Evolutionary conservation across 1,140 invertebrate species (phyloP), one percentile per base, ranked within the genome.

Genomic region (Luehdorfia chinensis): DNA sequence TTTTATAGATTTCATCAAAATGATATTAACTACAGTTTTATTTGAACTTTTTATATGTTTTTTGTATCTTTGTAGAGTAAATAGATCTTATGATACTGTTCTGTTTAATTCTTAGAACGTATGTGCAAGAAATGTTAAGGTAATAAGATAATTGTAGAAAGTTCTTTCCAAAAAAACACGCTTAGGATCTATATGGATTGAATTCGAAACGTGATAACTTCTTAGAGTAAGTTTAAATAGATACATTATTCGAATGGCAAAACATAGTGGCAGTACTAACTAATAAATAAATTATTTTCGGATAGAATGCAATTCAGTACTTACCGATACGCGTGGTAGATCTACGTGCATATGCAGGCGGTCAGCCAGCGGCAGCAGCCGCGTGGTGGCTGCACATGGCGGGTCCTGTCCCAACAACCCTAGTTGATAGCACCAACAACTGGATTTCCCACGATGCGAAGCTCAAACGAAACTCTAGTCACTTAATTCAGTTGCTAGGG

Each of bases 341-440:
- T 27, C 41, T 47, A 47, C 31, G 46, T 50, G 45, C 49, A 56
- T 54, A 53, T 49, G 57, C 34, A 49, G 57, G 43, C 41, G 56
- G 64, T 75, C 65, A 83, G 41, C 78, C 78, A 53, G 70, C 75
- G 50, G 69, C 63, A 37, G 63, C 59, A 48, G 71, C 59, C 47
- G 62, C 68, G 36, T 66, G 59, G 51, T 70, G 63, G 56, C 59
- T 65, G 56, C 63, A 65, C 75, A 83, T 83, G 61, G 43, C 53
- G 50, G 28, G 13, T 32, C 15, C 31, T 55, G 34, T 47, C 52
- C 48, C 37, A 48, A 50, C 32, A 54, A 47, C 9, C 18, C 12
- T 12, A 2, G 30, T 33, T 36, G 47, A 32, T 47, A 51, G n/a
- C 25, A 37, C 45, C 61, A 61, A 55, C 41, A 51, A 49, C 33